phyloP scores from a whole-genome alignment of 2,797 vertebrate genomes.

The Onychomys torridus region DNA sequence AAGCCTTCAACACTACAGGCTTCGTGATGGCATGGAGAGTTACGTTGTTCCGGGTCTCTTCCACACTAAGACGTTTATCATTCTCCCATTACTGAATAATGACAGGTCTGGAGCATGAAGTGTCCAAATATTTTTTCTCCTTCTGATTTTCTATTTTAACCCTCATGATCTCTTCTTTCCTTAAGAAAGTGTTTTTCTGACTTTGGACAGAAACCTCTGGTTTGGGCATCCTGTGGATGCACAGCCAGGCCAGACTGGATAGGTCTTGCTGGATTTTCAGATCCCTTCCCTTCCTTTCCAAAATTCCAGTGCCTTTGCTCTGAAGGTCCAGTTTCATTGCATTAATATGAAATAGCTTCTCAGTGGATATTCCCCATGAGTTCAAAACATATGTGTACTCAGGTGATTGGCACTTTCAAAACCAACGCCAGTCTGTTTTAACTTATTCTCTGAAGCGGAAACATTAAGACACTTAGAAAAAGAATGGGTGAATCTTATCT shows the following conservation, averaged over 20 bases:
- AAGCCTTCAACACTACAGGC: background rate
- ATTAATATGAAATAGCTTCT: constrained; percentile 78
- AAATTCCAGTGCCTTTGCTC: constrained; percentile 83
- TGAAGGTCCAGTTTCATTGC: constrained; percentile 81
- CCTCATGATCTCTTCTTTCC: constrained; percentile 77
- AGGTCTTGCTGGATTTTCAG: constrained; percentile 82
- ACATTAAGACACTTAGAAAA: constrained; percentile 32
- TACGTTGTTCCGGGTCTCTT: background rate
- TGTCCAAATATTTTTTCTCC: background rate
- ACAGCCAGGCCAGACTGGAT: constrained; percentile 78
- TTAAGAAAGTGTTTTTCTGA: constrained; percentile 82
- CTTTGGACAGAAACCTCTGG: constrained; percentile 78
- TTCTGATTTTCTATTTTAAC: constrained; percentile 78
- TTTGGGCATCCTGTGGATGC: background rate
- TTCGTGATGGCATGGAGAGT: constrained; percentile 30
- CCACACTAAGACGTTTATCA: background rate
- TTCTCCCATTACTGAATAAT: background rate
- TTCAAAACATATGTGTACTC: constrained; percentile 53
- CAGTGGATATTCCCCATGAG: constrained; percentile 52
- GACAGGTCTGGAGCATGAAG: background rate
- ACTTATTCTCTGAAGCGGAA: constrained; percentile 10
- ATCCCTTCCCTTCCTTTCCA: constrained; percentile 84
- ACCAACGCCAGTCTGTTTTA: background rate
- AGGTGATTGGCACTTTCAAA: constrained; percentile 24
- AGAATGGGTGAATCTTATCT: background rate